A percentile compares a stretch with the other conserved stretches of the same genome.
phyloP scores from a whole-genome alignment of 2,797 vertebrate genomes.

The Enteromius argenteus region DNA sequence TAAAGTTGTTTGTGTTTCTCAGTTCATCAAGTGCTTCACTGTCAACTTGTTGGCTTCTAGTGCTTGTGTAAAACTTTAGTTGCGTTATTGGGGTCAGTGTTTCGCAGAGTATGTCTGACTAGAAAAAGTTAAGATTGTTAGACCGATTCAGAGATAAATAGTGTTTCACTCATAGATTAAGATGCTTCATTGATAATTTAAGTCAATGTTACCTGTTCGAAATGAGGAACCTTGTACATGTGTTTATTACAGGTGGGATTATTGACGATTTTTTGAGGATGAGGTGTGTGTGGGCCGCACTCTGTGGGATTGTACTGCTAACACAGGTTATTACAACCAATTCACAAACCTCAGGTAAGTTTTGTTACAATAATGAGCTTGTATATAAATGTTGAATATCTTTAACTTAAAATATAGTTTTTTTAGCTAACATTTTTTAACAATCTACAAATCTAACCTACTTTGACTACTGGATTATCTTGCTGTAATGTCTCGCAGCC shows the following conservation, averaged over 20 bases:
- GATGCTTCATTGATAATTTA: neutral
- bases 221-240: neutral
- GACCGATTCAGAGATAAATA: neutral
- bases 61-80: neutral
- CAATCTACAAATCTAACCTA: neutral
- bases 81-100: neutral
- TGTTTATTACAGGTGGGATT: constrained; percentile 16
- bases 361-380: neutral
- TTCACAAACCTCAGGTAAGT: constrained; percentile 61
- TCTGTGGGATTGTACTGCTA: constrained; percentile 55
- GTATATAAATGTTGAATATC: neutral
- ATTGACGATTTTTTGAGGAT: constrained; percentile 44
- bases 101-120: neutral
- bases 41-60: neutral
- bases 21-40: neutral
- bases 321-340: constrained; percentile 51
- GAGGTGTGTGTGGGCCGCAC: constrained; percentile 49
- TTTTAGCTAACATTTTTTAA: neutral
- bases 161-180: neutral
- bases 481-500: neutral
- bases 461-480: no score
- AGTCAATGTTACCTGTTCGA: neutral
- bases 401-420: neutral
- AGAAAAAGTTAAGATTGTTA: constrained; percentile 4
- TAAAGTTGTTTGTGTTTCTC: neutral